These are phyloP conservation scores for Trissolcus japonicus DNA, from an alignment of 2,888 invertebrate genomes.

Conservation along the genomic window DNA sequence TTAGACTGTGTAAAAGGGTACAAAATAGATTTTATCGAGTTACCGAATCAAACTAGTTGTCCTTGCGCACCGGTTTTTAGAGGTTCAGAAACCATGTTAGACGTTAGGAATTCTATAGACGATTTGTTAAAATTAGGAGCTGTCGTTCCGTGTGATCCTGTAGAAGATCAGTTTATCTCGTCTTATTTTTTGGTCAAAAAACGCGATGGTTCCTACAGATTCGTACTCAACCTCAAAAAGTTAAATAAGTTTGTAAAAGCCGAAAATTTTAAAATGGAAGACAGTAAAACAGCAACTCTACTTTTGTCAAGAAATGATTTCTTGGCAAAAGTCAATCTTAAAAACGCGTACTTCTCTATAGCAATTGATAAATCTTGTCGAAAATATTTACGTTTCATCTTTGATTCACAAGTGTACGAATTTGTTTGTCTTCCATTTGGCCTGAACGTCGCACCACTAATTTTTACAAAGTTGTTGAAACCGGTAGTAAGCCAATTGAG, in stretches of 20 bases:
- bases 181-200: neutral
- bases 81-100: neutral
- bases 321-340: neutral
- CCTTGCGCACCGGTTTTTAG: neutral
- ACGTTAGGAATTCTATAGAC: neutral
- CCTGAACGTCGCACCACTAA: neutral
- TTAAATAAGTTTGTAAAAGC: neutral
- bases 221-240: neutral
- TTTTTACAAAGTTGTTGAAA: neutral
- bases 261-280: neutral
- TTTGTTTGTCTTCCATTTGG: neutral
- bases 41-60: neutral
- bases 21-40: neutral
- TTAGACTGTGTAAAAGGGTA: neutral
- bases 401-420: neutral
- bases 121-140: neutral
- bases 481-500: neutral
- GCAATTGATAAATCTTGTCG: neutral
- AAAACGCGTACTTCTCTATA: neutral
- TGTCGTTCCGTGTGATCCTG: neutral
- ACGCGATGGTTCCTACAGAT: neutral
- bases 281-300: neutral
- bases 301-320: neutral
- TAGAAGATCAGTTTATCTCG: neutral
- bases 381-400: neutral